Conservation (phyloP, 2,888 invertebrate genomes). For the Chalcosyrphus nemorum region DNA sequence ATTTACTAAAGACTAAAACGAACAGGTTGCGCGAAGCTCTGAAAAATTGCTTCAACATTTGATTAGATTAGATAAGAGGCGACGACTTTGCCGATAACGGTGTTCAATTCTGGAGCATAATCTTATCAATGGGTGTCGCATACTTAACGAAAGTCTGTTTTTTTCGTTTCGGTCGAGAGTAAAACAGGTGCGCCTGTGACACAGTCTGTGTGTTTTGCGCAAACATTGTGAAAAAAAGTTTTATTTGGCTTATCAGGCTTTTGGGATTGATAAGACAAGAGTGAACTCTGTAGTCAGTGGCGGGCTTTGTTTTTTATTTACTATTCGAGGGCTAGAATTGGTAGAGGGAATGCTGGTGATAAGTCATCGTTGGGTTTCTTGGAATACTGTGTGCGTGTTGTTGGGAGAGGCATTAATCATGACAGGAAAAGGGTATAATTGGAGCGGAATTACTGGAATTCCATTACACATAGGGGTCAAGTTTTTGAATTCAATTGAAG, state of each 20-base stretch:
- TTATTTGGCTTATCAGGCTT: constrained; percentile 5
- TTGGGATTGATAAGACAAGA: constrained; percentile 36
- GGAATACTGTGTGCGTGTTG: constrained; percentile 22
- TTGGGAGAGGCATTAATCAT: constrained; percentile 54
- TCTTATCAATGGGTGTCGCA: constrained; percentile 49
- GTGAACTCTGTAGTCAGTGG: not conserved
- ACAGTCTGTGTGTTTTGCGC: constrained; percentile 35
- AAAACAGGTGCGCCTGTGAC: constrained; percentile 42
- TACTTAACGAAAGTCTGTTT: constrained; percentile 66
- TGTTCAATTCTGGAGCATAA: not conserved
- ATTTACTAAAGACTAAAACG: constrained; percentile 35
- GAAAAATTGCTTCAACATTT: constrained; percentile 23
- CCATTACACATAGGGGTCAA: constrained; percentile 13
- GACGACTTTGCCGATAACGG: no score
- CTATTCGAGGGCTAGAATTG: constrained; percentile 17
- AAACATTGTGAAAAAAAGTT: constrained; percentile 61
- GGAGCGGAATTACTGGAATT: constrained; percentile 23
- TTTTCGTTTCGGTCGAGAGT: no score
- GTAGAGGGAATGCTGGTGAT: constrained; percentile 18
- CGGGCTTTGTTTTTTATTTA: constrained; percentile 9
- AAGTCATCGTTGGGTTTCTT: constrained; percentile 56
- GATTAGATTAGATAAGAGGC: constrained; percentile 36
- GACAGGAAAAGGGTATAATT: constrained; percentile 24
- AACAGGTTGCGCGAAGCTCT: constrained; percentile 60
- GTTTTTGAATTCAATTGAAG: constrained; percentile 13